Base-by-base conservation (phyloP, 2,113 vertebrate genomes). In the Aspidoscelis tigris region DNA sequence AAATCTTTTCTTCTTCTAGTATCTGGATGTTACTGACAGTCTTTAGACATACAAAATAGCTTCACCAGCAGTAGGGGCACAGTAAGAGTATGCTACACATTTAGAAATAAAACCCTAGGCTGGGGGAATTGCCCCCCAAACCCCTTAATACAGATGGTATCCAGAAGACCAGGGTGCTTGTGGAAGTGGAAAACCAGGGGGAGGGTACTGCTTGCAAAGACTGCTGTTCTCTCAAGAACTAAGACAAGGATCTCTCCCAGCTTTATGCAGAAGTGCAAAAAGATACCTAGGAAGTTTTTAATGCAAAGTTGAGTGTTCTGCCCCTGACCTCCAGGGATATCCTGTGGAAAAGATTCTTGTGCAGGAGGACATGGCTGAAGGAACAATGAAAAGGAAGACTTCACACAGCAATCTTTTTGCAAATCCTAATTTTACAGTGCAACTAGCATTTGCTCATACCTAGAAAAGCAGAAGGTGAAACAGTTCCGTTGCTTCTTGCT, bases 381-480 rank as follows among this genome's bases (percentile, higher is more conserved):
- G 24, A 26, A 80, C 16, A 68, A 9, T 50, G 65, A 43, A 66
- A 26, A 66, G 26, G 73, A 66, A 20, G 18, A 64, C 12, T 33
- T 11, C 58, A 50, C 33, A 4, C 10, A 9, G 16, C 71, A 26
- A 2, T 12, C 39, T 50, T 82, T 47, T 75, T 75, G 14, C 43
- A 66, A 12, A 44, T n/a, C 22, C 70, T 41, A 2, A 33, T 24
- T 1, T 12, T 58, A 61, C 5, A 22, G 2, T 20, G 1, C 0
- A 4, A 20, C 39, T 20, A 2, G 47, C 81, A 24, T 69, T 69
- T 43, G n/a, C 33, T 77, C 94, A 96, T 87, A 99, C 99, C 99
- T 91, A 99, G 94, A 89, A 99, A 99, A 77, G 99, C 99, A 0
- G 98, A 99, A 0, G 98, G 99, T 2, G 99, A 99, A 24, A 99